phyloP scores from a whole-genome alignment of 1,140 invertebrate species.

The Trichoplusia ni region DNA sequence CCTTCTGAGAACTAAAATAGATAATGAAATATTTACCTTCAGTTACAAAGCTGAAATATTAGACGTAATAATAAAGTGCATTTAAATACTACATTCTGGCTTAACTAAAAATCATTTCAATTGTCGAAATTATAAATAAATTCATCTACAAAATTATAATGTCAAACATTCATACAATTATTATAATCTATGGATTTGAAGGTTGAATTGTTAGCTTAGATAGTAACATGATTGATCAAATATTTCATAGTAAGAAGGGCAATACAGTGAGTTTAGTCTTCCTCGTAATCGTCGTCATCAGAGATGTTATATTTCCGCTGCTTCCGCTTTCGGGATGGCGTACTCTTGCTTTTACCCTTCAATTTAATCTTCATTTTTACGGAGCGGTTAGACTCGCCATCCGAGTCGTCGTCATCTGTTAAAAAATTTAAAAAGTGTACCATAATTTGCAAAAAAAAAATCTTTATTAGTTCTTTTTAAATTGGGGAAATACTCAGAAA shows the following conservation, averaged over 20 bases:
- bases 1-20: not conserved
- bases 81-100: not conserved
- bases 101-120: not conserved
- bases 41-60: not conserved
- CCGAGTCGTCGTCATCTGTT: slow-evolving; percentile 76
- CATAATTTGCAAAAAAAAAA: too few species aligned
- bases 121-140: not conserved
- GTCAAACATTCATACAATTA: slow-evolving; percentile 13
- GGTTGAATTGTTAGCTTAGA: not conserved
- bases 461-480: too few species aligned
- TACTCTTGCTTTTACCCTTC: slow-evolving; percentile 72
- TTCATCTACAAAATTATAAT: not conserved
- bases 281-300: slow-evolving; percentile 79
- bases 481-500: too few species aligned
- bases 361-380: slow-evolving; percentile 81
- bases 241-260: not conserved
- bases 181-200: not conserved
- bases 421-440: too few species aligned
- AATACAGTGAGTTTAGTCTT: slow-evolving; percentile 59
- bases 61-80: not conserved
- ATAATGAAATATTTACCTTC: not conserved
- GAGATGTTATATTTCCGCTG: slow-evolving; percentile 76
- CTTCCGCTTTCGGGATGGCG: slow-evolving; percentile 72
- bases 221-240: slow-evolving; percentile 5
- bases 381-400: slow-evolving; percentile 76